Percentiles rank a stretch among this genome's conserved stretches.
Conservation (phyloP, 1,140 invertebrate genomes). For the Planococcus citri region DNA sequence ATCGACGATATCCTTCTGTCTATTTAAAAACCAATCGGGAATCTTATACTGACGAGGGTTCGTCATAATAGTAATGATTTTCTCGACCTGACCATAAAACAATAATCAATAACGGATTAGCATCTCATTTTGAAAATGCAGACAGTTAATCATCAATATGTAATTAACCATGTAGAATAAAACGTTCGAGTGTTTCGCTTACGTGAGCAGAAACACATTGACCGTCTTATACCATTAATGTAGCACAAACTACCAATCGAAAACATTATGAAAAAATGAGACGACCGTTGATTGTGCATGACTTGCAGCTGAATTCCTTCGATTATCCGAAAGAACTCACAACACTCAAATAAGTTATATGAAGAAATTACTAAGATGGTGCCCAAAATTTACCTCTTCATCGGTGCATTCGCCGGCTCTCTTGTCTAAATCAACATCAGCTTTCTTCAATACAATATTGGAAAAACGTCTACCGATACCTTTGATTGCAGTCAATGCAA, state of each 20-base stretch:
- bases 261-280: not conserved
- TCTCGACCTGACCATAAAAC: constrained; percentile 92
- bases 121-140: too few relatives aligned
- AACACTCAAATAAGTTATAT: too few relatives aligned
- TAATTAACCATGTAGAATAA: too few relatives aligned
- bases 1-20: constrained; percentile 98
- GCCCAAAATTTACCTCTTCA: constrained; percentile 87
- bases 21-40: constrained; percentile 98
- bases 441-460: constrained; percentile 94
- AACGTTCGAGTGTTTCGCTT: too few relatives aligned
- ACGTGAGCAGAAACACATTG: not conserved
- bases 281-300: not conserved
- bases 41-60: constrained; percentile 99
- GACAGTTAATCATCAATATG: too few relatives aligned
- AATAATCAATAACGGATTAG: too few relatives aligned
- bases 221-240: not conserved
- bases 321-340: too few relatives aligned
- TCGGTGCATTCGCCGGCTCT: constrained; percentile 95
- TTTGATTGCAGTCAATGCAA: constrained; percentile 97
- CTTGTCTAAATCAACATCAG: constrained; percentile 93
- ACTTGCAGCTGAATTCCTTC: too few relatives aligned
- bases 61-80: constrained; percentile 92
- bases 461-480: constrained; percentile 94
- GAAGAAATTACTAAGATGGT: too few relatives aligned
- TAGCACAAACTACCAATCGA: not conserved